phyloP scores from a whole-genome alignment of 2,888 invertebrate genomes.

The Sphaerophoria rueppellii region DNA sequence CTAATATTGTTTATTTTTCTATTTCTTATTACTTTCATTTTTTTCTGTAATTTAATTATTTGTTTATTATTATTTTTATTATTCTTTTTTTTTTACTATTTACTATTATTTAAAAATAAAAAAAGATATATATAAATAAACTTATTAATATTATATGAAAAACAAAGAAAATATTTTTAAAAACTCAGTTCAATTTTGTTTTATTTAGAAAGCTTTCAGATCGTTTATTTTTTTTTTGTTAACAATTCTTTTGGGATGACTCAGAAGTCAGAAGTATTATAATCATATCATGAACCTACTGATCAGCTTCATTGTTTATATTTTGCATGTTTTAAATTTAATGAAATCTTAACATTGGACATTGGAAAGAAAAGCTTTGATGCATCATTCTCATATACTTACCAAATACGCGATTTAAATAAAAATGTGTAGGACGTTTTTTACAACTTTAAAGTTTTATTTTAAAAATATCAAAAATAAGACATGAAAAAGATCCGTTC shows the following conservation, averaged over 20 bases:
- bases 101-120: constrained; percentile 61
- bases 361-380: too few relatives aligned
- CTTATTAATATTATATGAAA: constrained; percentile 72
- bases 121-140: constrained; percentile 69
- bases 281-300: background rate
- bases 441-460: too few relatives aligned
- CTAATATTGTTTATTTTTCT: constrained; percentile 61
- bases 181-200: constrained; percentile 64
- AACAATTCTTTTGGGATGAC: background rate
- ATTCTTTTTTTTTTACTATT: constrained; percentile 59
- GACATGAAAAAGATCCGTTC: too few relatives aligned
- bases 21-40: constrained; percentile 53
- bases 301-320: background rate
- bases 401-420: too few relatives aligned
- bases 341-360: too few relatives aligned
- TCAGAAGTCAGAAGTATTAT: background rate
- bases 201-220: constrained; percentile 35
- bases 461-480: too few relatives aligned
- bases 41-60: constrained; percentile 70
- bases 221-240: constrained; percentile 7
- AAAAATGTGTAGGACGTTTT: too few relatives aligned
- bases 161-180: constrained; percentile 69
- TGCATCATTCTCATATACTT: too few relatives aligned
- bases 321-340: background rate
- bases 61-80: constrained; percentile 62